phyloP scores from a whole-genome alignment of 2,797 vertebrate genomes.

The Sebastes kiyomatsui region DNA sequence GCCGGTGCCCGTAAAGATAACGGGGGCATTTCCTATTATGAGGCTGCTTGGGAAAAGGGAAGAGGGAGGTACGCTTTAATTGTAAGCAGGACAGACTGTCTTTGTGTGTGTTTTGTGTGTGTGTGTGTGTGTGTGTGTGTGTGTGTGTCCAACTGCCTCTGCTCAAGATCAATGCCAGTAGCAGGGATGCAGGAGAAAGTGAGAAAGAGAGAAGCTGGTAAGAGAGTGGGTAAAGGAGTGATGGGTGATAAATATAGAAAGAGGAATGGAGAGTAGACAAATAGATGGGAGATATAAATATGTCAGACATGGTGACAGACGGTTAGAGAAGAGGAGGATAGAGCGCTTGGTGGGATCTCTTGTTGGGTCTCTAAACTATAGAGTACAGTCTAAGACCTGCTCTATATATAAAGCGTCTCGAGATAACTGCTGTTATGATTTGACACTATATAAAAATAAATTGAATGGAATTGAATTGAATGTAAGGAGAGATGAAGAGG shows the following conservation, averaged over 20 bases:
- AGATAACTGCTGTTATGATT: too few species aligned
- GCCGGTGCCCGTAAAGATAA: slow-evolving; percentile 73
- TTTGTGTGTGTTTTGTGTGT: slow-evolving; percentile 24
- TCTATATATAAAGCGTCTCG: too few species aligned
- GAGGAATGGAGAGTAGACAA: slow-evolving; percentile 63
- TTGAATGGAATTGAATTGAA: not conserved
- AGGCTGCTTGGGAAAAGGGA: slow-evolving; percentile 72
- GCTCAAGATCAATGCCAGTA: slow-evolving; percentile 13
- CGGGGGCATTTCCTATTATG: slow-evolving; percentile 78
- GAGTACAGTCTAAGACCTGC: too few species aligned
- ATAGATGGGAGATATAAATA: slow-evolving; percentile 3
- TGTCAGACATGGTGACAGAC: not conserved
- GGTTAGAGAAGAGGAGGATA: not conserved
- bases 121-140: too few species aligned
- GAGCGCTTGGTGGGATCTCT: too few species aligned
- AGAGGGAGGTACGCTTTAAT: slow-evolving; percentile 71
- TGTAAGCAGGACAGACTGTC: slow-evolving; percentile 41
- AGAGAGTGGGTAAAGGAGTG: not conserved
- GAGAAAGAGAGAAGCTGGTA: not conserved
- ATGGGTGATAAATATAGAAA: slow-evolving; percentile 35
- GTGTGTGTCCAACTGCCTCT: not conserved
- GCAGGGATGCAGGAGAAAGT: not conserved
- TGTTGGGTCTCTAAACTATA: too few species aligned
- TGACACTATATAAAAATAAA: too few species aligned
- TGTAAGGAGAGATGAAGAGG: not conserved